Evolutionary conservation across 2,113 vertebrate species (phyloP).

Genomic region (Colinus virginianus): DNA sequence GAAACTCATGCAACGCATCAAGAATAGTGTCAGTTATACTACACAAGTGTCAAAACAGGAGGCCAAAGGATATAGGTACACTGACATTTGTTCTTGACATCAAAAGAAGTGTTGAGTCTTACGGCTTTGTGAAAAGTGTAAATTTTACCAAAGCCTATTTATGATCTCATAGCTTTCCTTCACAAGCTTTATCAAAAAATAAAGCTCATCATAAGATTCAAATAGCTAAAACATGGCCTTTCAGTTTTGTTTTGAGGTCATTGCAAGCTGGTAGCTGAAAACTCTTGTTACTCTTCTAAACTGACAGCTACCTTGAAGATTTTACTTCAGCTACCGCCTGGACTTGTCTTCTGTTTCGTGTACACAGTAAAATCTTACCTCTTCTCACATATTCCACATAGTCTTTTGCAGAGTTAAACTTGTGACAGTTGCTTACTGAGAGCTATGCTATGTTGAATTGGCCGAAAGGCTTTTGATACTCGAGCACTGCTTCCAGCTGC

Average conservation of each 20-base stretch:
- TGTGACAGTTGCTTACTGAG: not conserved
- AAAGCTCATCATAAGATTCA: not conserved
- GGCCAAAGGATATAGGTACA: not conserved
- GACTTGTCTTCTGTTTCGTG: not conserved
- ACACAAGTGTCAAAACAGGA: rapidly evolving
- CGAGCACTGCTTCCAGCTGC: not conserved
- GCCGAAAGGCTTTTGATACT: not conserved
- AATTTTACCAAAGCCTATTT: not conserved
- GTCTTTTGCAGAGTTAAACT: not conserved
- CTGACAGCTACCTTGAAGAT: not conserved
- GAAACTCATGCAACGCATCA: not conserved
- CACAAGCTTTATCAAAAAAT: not conserved
- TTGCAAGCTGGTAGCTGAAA: not conserved
- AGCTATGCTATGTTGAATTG: not conserved
- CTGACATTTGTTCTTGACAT: not conserved
- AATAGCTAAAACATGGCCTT: not conserved
- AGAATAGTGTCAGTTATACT: not conserved
- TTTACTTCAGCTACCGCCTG: not conserved
- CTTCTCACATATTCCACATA: too few relatives aligned
- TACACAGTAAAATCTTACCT: not conserved
- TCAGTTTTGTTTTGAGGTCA: not conserved
- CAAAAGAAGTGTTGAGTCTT: not conserved
- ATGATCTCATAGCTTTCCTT: not conserved
- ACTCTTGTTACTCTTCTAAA: not conserved
- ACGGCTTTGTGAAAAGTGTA: not conserved